These are phyloP conservation scores for Rhinogobio ventralis DNA, from an alignment of 2,797 vertebrate species.

Conservation along the genomic window DNA sequence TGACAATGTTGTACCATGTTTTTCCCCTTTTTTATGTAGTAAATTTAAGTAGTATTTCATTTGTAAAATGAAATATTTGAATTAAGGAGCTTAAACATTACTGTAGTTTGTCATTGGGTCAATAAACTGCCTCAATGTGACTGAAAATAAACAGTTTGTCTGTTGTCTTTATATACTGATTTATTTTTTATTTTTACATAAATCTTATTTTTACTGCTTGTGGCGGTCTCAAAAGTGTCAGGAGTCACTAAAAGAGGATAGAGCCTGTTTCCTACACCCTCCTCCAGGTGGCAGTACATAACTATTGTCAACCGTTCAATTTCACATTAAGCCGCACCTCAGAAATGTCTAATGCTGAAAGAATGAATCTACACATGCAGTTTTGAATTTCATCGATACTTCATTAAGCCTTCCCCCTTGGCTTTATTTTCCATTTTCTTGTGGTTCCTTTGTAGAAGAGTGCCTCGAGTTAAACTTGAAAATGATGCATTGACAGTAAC, in stretches of 20 bases:
- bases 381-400: slow-evolving; percentile 2
- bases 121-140: slow-evolving; percentile 58
- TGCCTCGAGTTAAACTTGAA: background rate
- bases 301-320: slow-evolving; percentile 8
- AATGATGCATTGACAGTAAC: too few species aligned
- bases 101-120: slow-evolving; percentile 48
- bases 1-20: slow-evolving; percentile 56
- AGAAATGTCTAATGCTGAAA: slow-evolving; percentile 26
- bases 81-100: slow-evolving; percentile 25
- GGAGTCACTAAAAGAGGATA: background rate
- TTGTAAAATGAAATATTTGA: slow-evolving; percentile 29
- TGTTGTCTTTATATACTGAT: background rate
- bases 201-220: background rate
- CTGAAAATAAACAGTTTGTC: slow-evolving; percentile 6
- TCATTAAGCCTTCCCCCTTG: background rate
- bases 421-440: background rate
- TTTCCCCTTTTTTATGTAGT: slow-evolving; percentile 48
- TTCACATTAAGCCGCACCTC: slow-evolving; percentile 24
- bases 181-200: background rate
- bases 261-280: background rate
- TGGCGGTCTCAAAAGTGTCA: background rate
- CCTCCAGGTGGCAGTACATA: slow-evolving; percentile 56
- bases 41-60: slow-evolving; percentile 45
- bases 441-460: background rate
- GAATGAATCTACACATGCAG: slow-evolving; percentile 2